phyloP scores from a whole-genome alignment of 2,113 vertebrate genomes.

The Phoxinus phoxinus region DNA sequence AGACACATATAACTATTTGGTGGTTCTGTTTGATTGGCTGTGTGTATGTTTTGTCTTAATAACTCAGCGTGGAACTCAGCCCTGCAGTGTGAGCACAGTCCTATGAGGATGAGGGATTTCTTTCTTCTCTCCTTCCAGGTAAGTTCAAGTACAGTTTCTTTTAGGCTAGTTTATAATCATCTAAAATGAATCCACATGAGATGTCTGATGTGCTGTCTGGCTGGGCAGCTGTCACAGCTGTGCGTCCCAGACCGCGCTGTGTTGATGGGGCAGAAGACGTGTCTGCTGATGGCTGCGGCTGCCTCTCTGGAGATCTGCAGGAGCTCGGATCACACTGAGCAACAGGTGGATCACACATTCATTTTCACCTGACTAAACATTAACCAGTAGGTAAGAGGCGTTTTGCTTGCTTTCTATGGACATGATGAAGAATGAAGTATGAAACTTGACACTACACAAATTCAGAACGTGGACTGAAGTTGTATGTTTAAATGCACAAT shows the following conservation, averaged over 20 bases:
- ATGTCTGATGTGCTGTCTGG: not conserved
- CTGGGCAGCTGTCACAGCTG: constrained; percentile 85
- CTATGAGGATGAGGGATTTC: constrained; percentile 86
- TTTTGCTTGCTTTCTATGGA: not conserved
- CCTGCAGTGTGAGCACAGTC: constrained; percentile 77
- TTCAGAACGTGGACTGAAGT: not conserved
- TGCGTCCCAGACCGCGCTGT: constrained; percentile 82
- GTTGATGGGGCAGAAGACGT: constrained; percentile 87
- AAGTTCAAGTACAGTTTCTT: constrained; percentile 55
- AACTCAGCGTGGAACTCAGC: constrained; percentile 90
- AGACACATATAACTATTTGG: not conserved
- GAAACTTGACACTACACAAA: not conserved
- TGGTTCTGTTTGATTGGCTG: constrained; percentile 15
- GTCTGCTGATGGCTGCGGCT: constrained; percentile 86
- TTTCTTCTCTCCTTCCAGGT: constrained; percentile 90
- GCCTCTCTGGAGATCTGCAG: constrained; percentile 83
- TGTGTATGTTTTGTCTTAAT: constrained; percentile 28
- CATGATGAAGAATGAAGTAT: not conserved
- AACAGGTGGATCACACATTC: constrained; percentile 74
- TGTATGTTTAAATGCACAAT: not conserved
- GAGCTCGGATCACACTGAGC: constrained; percentile 66
- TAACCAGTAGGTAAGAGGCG: not conserved
- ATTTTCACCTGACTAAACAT: not conserved
- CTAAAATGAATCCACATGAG: not conserved
- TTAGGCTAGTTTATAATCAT: not conserved